Percentiles rank a stretch among this genome's conserved stretches.
Evolutionary conservation across 2,888 invertebrate species (phyloP).

Genomic region (Aspidapion aeneum): DNA sequence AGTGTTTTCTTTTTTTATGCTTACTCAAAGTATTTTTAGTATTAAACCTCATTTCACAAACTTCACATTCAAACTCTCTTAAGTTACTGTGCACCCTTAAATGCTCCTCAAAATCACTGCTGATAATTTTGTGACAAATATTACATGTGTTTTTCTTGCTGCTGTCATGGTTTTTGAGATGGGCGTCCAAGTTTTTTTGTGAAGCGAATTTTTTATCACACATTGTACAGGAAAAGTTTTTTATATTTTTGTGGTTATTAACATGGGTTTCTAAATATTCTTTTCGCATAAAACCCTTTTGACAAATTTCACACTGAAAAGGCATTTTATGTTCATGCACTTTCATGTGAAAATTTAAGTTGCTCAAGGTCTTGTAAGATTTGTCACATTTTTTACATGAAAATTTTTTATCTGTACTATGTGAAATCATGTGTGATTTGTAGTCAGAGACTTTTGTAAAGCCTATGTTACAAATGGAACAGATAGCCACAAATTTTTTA

Average conservation of each 20-base stretch:
- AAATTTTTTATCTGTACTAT: slow-evolving; percentile 45
- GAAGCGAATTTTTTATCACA: slow-evolving; percentile 44
- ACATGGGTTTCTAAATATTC: slow-evolving; percentile 45
- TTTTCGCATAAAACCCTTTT: slow-evolving; percentile 45
- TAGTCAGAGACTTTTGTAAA: slow-evolving; percentile 45
- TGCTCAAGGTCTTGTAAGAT: slow-evolving; percentile 45
- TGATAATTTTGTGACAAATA: slow-evolving; percentile 42
- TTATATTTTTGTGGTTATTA: slow-evolving; percentile 43
- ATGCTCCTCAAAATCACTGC: slow-evolving; percentile 43
- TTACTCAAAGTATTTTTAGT: slow-evolving; percentile 43
- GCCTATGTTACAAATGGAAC: slow-evolving; percentile 46
- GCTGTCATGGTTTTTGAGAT: slow-evolving; percentile 44
- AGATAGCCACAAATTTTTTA: slow-evolving; percentile 44
- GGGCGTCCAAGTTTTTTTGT: slow-evolving; percentile 45
- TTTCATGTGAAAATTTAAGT: slow-evolving; percentile 47
- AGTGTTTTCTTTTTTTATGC: slow-evolving; percentile 44
- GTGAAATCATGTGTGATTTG: slow-evolving; percentile 45
- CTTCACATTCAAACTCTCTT: slow-evolving; percentile 42
- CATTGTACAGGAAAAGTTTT: slow-evolving; percentile 39
- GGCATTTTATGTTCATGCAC: slow-evolving; percentile 41
- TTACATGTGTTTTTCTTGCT: slow-evolving; percentile 40
- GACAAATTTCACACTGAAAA: slow-evolving; percentile 40
- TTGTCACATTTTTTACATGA: slow-evolving; percentile 43
- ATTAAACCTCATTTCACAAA: slow-evolving; percentile 42
- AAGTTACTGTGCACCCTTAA: slow-evolving; percentile 43